Evolutionary conservation across 2,888 invertebrate species (phyloP).

Genomic region (Drosophila borborema): DNA sequence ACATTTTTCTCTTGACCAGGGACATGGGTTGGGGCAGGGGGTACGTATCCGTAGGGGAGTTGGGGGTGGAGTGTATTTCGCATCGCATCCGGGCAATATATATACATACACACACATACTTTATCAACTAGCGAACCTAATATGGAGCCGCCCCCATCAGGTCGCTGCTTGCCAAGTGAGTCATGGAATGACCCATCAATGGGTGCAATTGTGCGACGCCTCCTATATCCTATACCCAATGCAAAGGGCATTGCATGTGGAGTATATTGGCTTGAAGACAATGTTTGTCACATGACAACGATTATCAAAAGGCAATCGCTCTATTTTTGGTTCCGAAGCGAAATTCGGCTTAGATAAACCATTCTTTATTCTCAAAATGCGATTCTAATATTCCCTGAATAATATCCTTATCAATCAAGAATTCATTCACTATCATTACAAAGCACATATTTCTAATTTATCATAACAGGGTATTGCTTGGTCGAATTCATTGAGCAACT

Average conservation of each 20-base stretch:
- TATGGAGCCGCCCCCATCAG: background rate
- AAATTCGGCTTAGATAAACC: no score
- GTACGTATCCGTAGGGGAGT: background rate
- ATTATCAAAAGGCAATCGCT: no score
- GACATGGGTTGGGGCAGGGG: no score
- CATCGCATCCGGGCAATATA: slow-evolving; percentile 18
- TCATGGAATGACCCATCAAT: slow-evolving; percentile 49
- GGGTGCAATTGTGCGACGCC: slow-evolving; percentile 42
- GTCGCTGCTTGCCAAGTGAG: slow-evolving; percentile 21
- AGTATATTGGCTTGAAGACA: slow-evolving; percentile 3
- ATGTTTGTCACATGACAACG: background rate
- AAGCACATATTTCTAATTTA: no score
- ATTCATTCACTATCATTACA: background rate
- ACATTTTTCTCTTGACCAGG: slow-evolving; percentile 26
- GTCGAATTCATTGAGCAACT: background rate
- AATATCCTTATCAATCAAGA: background rate
- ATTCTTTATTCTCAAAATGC: no score
- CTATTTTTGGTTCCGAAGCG: no score
- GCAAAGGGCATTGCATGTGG: background rate
- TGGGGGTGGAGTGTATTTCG: background rate
- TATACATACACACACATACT: background rate
- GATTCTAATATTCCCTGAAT: background rate
- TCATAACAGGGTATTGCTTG: background rate
- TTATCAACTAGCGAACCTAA: slow-evolving; percentile 40
- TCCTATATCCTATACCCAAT: background rate